Base-by-base conservation (phyloP, 1,140 invertebrate genomes). In the Atta colombica region DNA sequence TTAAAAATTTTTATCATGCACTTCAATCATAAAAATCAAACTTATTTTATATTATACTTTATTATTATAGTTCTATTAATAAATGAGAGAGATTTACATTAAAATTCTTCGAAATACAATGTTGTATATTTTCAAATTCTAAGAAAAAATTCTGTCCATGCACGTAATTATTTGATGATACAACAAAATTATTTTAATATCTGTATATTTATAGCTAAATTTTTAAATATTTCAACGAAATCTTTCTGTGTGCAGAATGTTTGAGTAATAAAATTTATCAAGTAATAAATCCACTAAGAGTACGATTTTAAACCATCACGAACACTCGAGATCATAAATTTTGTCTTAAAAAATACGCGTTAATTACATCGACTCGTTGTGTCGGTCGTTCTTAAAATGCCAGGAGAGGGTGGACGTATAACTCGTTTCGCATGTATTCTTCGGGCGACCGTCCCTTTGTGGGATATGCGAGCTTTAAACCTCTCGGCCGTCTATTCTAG, bases 361-460 rank as follows among this genome's bases (percentile, higher is more conserved):
- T 75, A 75, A 84, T 74, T 51, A 49, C n/a, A 75, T 75, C 55
- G 53, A 74, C 4, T 28, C 8, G 69, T 82, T 82, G 16, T 49
- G 61, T 18, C 28, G 14, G 51, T n/a, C 28, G 69, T n/a, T 74
- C 25, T 49, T 84, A 49, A 84, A 84, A 84, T 51, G 35, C 39
- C 39, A 74, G 8, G 12, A 39, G n/a, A 5, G 6, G 58, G n/a
- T 10, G 39, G 21, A 66, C 63, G 49, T 61, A 39, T 58, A 31
- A 87, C 78, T 90, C 31, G 78, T 85, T 72, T 77, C n/a, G 58
- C 74, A 88, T 89, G 51, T 89, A 86, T 74, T 87, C 87, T 53
- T 63, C 51, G 49, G 65, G 31, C n/a, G 60, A 77, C 87, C 58
- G 77, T 78, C 58, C 68, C 80, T 87, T 53, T 91, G 88, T 77